phyloP scores from a whole-genome alignment of 2,888 invertebrate species.

The Dolichomitus sp. region DNA sequence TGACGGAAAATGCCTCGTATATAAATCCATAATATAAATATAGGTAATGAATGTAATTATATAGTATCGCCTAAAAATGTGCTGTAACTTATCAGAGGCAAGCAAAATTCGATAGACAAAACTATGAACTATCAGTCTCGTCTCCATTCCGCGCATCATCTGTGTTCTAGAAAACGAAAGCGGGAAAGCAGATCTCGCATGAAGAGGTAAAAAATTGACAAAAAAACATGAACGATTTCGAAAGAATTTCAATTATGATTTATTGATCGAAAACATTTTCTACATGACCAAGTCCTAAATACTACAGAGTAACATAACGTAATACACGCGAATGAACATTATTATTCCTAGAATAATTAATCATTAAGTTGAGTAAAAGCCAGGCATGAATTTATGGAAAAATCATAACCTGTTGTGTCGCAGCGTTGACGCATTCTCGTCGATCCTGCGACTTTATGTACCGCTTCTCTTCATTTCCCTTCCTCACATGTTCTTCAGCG shows the following conservation, averaged over 20 bases:
- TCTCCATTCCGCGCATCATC: background rate
- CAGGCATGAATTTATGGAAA: conserved; percentile 60
- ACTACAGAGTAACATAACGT: conserved; percentile 54
- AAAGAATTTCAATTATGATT: conserved; percentile 45
- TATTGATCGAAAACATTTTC: conserved; percentile 59
- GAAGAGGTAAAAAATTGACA: conserved; percentile 48
- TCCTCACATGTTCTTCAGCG: background rate
- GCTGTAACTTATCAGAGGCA: conserved; percentile 32
- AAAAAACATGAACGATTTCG: conserved; percentile 48
- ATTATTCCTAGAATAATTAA: conserved; percentile 18
- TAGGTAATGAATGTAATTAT: background rate
- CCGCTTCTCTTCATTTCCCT: background rate
- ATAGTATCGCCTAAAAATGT: conserved; percentile 18
- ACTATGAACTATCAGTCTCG: conserved; percentile 24
- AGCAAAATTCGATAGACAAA: conserved; percentile 27
- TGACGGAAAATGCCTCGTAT: background rate
- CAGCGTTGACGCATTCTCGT: conserved; percentile 48
- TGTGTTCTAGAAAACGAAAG: conserved; percentile 23
- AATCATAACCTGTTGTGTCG: conserved; percentile 61
- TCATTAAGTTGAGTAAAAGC: conserved; percentile 51
- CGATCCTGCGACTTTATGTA: conserved; percentile 13
- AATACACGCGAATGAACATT: conserved; percentile 25
- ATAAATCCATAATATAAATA: background rate
- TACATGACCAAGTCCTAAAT: conserved; percentile 60
- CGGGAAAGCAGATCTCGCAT: conserved; percentile 33